Evolutionary conservation across 2,797 vertebrate species (phyloP).

Genomic region (Sebastes hubbsi): DNA sequence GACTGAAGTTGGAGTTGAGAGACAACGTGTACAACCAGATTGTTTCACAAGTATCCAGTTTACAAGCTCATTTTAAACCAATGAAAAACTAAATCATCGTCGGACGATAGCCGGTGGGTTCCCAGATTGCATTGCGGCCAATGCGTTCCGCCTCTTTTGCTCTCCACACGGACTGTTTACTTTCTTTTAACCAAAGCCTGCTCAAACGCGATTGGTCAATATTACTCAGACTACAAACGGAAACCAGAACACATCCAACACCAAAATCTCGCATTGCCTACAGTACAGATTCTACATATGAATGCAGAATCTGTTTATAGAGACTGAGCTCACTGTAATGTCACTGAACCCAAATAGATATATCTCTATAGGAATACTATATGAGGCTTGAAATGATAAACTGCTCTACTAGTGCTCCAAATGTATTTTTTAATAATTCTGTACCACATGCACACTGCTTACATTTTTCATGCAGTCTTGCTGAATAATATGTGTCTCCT

Average conservation of each 20-base stretch:
- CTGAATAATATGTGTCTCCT: neutral
- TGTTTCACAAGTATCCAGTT: neutral
- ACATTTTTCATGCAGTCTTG: slow-evolving; percentile 7
- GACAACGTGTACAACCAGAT: neutral
- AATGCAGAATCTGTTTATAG: neutral
- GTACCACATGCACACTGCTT: neutral
- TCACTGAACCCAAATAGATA: neutral
- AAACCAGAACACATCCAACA: neutral
- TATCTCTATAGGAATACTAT: neutral
- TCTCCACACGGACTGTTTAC: no score
- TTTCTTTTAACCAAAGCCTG: no score
- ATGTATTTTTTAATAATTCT: slow-evolving; percentile 26
- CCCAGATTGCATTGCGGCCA: no score
- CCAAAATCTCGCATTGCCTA: neutral
- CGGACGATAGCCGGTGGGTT: no score
- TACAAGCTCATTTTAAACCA: neutral
- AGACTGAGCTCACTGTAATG: neutral
- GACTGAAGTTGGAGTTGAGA: neutral
- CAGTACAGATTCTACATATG: no score
- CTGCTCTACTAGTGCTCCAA: neutral
- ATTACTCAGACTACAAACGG: neutral
- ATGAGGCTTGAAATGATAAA: slow-evolving; percentile 3
- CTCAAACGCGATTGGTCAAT: neutral
- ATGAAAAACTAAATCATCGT: neutral
- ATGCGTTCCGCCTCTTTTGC: no score